phyloP scores from a whole-genome alignment of 1,140 invertebrate genomes.

The Myzus persicae region DNA sequence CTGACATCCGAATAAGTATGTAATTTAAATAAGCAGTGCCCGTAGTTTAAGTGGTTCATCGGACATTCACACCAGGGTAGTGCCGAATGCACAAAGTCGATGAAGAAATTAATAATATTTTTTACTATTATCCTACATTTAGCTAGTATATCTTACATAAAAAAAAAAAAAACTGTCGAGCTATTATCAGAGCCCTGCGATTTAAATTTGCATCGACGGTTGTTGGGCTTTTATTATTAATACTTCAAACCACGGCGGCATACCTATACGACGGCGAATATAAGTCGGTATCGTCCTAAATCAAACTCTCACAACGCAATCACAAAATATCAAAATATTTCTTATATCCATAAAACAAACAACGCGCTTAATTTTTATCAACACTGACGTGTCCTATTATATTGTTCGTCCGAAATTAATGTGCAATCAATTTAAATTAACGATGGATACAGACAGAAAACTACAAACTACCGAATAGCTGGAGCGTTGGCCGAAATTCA shows the following conservation, averaged over 20 bases:
- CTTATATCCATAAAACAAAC: neutral
- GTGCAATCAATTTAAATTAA: slow-evolving; percentile 16
- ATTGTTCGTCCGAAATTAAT: neutral
- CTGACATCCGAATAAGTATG: neutral
- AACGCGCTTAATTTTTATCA: neutral
- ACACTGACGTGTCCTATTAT: neutral
- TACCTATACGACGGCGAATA: neutral
- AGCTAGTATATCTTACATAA: neutral
- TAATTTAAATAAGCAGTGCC: neutral
- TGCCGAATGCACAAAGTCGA: neutral
- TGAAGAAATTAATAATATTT: neutral
- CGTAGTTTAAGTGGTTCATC: neutral
- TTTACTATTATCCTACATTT: neutral
- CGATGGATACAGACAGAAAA: neutral
- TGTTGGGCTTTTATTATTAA: no score
- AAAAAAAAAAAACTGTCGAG: neutral
- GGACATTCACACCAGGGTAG: no score
- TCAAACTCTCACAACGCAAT: neutral
- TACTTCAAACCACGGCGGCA: neutral
- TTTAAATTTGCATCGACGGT: neutral
- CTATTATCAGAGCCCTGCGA: neutral
- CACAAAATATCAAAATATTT: neutral
- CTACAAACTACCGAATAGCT: neutral
- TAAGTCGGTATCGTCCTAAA: neutral
- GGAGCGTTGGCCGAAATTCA: neutral